Percentiles rank a stretch among this genome's conserved stretches.
Evolutionary conservation across 2,797 vertebrate species (phyloP).

Genomic region (Lophius americanus): DNA sequence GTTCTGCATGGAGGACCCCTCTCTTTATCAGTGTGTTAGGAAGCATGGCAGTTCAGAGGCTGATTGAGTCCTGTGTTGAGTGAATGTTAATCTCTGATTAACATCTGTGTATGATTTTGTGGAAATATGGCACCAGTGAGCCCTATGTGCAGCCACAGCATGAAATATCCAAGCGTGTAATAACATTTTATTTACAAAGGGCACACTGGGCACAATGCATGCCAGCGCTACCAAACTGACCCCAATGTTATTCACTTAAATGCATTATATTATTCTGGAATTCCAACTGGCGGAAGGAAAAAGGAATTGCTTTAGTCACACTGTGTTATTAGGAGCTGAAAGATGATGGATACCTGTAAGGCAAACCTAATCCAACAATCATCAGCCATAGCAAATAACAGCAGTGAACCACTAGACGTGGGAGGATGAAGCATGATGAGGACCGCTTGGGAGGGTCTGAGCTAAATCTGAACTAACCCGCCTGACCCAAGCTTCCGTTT

Average conservation of each 20-base stretch:
- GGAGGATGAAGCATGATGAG: slow-evolving; percentile 45
- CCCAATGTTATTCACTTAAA: slow-evolving; percentile 71
- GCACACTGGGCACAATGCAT: slow-evolving; percentile 79
- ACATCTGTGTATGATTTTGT: slow-evolving; percentile 82
- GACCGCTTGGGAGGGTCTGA: slow-evolving; percentile 38
- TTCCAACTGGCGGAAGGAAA: slow-evolving; percentile 51
- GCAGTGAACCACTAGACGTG: slow-evolving; percentile 32
- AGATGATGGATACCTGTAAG: slow-evolving; percentile 66
- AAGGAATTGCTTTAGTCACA: slow-evolving; percentile 68
- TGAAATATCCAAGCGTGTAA: slow-evolving; percentile 81
- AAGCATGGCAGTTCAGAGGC: slow-evolving; percentile 70
- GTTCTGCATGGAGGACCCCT: slow-evolving; percentile 73
- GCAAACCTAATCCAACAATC: slow-evolving; percentile 56
- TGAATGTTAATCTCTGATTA: slow-evolving; percentile 81
- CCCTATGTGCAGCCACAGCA: slow-evolving; percentile 76
- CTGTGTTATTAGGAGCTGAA: slow-evolving; percentile 58
- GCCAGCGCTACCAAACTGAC: slow-evolving; percentile 69
- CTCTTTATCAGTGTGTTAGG: slow-evolving; percentile 78
- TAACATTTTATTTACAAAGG: slow-evolving; percentile 83
- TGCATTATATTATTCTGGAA: slow-evolving; percentile 68
- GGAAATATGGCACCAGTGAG: slow-evolving; percentile 79
- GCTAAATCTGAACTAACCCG: slow-evolving; percentile 18
- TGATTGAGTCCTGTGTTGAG: slow-evolving; percentile 78
- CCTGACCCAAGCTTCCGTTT: slow-evolving; percentile 44
- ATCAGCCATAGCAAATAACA: slow-evolving; percentile 44